Conservation (phyloP, 2,113 vertebrate species). For the Sinocyclocheilus anshuiensis region DNA sequence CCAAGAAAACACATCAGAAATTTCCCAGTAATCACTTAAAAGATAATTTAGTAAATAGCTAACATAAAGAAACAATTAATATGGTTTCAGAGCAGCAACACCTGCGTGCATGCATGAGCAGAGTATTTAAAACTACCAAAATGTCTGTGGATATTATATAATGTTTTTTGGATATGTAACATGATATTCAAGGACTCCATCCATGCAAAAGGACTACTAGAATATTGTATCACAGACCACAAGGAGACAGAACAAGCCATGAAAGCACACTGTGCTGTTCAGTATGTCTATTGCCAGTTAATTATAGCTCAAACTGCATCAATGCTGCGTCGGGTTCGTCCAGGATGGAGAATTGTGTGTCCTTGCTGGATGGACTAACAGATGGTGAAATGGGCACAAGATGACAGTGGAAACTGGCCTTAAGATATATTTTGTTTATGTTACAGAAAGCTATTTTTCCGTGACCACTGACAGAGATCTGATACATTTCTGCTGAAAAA, state of each 20-base stretch:
- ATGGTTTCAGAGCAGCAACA: neutral
- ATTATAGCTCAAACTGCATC: constrained; percentile 54
- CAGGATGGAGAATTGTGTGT: constrained; percentile 34
- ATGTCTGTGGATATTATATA: neutral
- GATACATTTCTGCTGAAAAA: neutral
- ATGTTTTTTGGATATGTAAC: neutral
- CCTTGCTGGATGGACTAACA: constrained; percentile 59
- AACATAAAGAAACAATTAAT: neutral
- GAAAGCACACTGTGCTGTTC: constrained; percentile 24
- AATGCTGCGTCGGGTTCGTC: constrained; percentile 21
- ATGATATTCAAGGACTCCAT: neutral
- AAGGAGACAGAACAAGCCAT: neutral
- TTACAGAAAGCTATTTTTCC: neutral
- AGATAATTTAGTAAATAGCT: neutral
- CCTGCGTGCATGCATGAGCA: neutral
- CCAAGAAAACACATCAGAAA: neutral
- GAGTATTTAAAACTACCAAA: neutral
- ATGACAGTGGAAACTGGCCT: constrained; percentile 57
- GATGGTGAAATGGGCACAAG: constrained; percentile 59
- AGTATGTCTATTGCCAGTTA: constrained; percentile 41
- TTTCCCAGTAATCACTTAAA: neutral
- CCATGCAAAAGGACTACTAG: neutral
- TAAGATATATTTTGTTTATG: constrained; percentile 33
- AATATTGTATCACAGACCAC: neutral
- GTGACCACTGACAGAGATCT: neutral